Percentiles rank a stretch among this genome's conserved stretches.
Conservation (phyloP, 2,888 invertebrate genomes). For the Melieria picta region DNA sequence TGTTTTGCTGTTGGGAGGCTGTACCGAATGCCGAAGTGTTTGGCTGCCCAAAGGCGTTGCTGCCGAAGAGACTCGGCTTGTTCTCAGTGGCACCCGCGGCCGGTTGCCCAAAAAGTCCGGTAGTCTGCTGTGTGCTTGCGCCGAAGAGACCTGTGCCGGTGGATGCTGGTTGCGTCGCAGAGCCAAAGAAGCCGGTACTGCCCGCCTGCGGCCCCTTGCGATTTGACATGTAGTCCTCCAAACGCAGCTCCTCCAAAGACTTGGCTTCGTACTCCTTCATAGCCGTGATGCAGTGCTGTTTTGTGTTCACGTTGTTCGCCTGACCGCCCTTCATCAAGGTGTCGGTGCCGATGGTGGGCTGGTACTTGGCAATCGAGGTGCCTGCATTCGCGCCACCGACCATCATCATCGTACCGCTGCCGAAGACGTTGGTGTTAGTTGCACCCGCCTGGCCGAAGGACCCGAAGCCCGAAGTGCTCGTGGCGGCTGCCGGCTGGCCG, state of each 20-base stretch:
- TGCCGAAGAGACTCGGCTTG: constrained; percentile 69
- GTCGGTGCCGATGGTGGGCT: constrained; percentile 87
- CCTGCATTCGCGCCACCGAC: constrained; percentile 67
- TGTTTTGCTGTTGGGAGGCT: constrained; percentile 68
- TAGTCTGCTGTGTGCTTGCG: constrained; percentile 62
- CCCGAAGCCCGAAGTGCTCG: constrained; percentile 67
- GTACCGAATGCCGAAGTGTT: constrained; percentile 67
- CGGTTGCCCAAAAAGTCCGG: constrained; percentile 69
- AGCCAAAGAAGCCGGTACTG: constrained; percentile 68
- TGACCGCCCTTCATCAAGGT: constrained; percentile 90
- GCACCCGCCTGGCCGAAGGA: constrained; percentile 74
- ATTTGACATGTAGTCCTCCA: constrained; percentile 92
- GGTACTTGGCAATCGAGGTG: constrained; percentile 83
- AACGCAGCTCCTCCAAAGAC: constrained; percentile 91
- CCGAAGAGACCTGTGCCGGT: constrained; percentile 67
- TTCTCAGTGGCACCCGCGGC: constrained; percentile 65
- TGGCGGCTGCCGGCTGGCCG: constrained; percentile 66
- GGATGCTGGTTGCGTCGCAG: constrained; percentile 61
- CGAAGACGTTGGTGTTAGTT: constrained; percentile 67
- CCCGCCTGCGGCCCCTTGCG: constrained; percentile 79
- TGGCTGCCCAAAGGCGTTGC: constrained; percentile 67
- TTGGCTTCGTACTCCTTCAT: constrained; percentile 99
- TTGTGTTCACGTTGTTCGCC: constrained; percentile 86
- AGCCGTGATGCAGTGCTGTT: constrained; percentile 96
- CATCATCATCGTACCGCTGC: constrained; percentile 63